Percentiles rank a stretch among this genome's conserved stretches.
Evolutionary conservation across 2,888 invertebrate species (phyloP).

Genomic region (Amphipoea oculea): DNA sequence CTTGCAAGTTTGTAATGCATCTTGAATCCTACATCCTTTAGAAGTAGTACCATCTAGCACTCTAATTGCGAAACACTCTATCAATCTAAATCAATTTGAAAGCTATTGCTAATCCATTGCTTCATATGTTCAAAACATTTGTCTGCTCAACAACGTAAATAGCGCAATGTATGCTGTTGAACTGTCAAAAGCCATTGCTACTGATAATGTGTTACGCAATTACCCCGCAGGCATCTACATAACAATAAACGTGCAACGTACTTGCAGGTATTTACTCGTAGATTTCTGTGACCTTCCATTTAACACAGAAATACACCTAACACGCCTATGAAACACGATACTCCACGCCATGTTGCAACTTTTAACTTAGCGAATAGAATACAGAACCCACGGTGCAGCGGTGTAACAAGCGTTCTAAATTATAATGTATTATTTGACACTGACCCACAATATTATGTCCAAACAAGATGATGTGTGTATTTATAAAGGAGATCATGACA

Average conservation of each 20-base stretch:
- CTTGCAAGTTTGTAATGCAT: neutral
- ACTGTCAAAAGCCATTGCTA: neutral
- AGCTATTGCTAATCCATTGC: too few species aligned
- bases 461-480: constrained; percentile 39
- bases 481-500: constrained; percentile 29
- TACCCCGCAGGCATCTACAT: neutral
- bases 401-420: constrained; percentile 36
- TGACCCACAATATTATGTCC: constrained; percentile 51
- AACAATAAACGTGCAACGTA: neutral
- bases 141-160: too few species aligned
- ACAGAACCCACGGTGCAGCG: constrained; percentile 46
- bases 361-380: constrained; percentile 16
- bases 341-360: constrained; percentile 32
- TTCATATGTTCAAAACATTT: too few species aligned
- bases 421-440: constrained; percentile 28
- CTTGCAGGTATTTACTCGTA: neutral
- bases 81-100: too few species aligned
- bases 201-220: neutral
- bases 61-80: too few species aligned
- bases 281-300: constrained; percentile 7
- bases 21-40: neutral
- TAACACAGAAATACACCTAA: constrained; percentile 4
- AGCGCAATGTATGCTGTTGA: neutral
- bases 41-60: neutral
- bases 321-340: constrained; percentile 20